Base-by-base conservation (phyloP, 2,797 vertebrate genomes). In the Podarcis siculus region DNA sequence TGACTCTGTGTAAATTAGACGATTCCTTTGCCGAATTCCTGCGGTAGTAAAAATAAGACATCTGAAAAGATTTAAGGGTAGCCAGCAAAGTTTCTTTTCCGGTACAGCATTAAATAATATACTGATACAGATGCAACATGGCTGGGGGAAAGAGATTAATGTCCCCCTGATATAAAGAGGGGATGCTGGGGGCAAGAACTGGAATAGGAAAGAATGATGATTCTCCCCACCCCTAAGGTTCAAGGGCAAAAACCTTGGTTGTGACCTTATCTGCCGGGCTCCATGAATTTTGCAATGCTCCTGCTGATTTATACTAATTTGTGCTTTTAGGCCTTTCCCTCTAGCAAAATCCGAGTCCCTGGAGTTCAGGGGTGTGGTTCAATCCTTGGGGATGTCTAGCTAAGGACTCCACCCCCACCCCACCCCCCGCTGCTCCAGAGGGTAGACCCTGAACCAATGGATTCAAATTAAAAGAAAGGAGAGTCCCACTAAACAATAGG, bases 1-100 rank as follows among this genome's bases (percentile, higher is more conserved):
- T 95, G 94, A 93, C 87, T 91, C 91, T 90, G 95, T 91, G 88
- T 92, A 96, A 96, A 96, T 92, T 88, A 90, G 67, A 91, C 84
- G 13, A 37, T 90, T 95, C 85, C 86, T 93, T 92, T 83, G 91
- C 89, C 87, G 49, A 83, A 94, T 90, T 90, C n/a, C 81, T 91
- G 55, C 79, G 72, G 88, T 83, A 92, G 77, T 66, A 49, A 92
- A 92, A 92, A 77, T 78, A 89, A 85, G 76, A 82, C 89, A 86
- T 93, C 89, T 79, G 69, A 92, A 92, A 35, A 89, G 32, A 72
- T 93, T 91, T 89, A 92, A 93, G 95, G 86, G 77, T 90, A 89
- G 32, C 49, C 87, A 93, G 83, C 13, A 93, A 95, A 85, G 30
- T 92, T 93, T 91, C n/a, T 88, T 94, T 88, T 89, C 72, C 71